Evolutionary conservation across 23 tunicate genomes (phyloP).

Genomic region (Ascidia mentula): DNA sequence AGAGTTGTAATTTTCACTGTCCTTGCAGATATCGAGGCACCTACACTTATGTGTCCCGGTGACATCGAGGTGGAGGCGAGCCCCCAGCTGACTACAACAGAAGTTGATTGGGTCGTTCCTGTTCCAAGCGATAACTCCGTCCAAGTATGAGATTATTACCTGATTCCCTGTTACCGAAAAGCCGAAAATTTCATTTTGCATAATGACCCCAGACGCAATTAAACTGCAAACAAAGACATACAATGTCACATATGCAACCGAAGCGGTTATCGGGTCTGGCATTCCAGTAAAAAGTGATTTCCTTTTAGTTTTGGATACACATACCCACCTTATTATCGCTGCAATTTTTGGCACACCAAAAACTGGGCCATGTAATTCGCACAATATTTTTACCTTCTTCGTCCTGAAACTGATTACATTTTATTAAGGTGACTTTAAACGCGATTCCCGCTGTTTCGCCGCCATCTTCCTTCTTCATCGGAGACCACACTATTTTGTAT

Average conservation of each 20-base stretch:
- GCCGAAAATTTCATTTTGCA: no score
- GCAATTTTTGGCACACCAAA: neutral
- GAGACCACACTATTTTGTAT: slow-evolving; percentile 34
- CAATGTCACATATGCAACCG: no score
- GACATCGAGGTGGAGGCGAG: slow-evolving; percentile 39
- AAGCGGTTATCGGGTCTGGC: no score
- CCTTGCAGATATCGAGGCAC: slow-evolving; percentile 60
- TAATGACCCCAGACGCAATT: no score
- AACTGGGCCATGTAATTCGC: neutral
- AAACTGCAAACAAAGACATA: no score
- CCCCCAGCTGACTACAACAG: slow-evolving; percentile 34
- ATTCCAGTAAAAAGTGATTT: no score
- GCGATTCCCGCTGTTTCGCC: slow-evolving; percentile 38
- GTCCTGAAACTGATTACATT: neutral
- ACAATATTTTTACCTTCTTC: neutral
- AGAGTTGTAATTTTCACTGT: neutral
- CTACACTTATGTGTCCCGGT: slow-evolving; percentile 66
- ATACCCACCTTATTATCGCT: no score
- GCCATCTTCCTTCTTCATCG: slow-evolving; percentile 66
- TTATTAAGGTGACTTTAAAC: slow-evolving; percentile 42
- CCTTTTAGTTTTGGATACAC: no score
- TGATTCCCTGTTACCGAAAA: no score
- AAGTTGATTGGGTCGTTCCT: slow-evolving; percentile 61
- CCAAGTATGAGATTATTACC: slow-evolving; percentile 19
- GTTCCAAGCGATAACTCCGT: slow-evolving; percentile 64